Evolutionary conservation across 2,888 invertebrate species (phyloP), one percentile per base, ranked within the genome.

Genomic region (Lacanobia oleracea): DNA sequence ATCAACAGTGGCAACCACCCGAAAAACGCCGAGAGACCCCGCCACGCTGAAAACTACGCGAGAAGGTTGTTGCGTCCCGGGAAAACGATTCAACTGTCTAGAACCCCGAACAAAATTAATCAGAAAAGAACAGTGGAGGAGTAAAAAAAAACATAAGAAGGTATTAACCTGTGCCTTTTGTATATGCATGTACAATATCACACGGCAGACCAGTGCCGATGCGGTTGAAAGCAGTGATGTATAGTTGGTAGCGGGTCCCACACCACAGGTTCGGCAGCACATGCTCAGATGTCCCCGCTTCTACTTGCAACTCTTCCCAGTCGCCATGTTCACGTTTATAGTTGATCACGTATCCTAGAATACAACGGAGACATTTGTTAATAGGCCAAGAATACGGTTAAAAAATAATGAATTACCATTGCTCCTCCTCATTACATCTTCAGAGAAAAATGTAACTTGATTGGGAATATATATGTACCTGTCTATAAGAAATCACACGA

Each of bases 311-410:
- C 91, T 98, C 98, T 91, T 98, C 98, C 98, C 98, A 98, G 89
- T 98, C 98, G 0, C 98, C 98, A 87, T 98, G 98, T 87, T 98
- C 98, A 18, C 98, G 96, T 91, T 98, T 98, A 93, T 98, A 98
- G 95, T 98, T 98, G 78, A 99, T 98, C 8, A 98, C 98, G 93
- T 98, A 98, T 50, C 98, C 98, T 96, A 51, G 21, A 79, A 75
- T 12, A 27, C 45, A 12, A 5, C 23, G 2, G 1, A 54, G 10
- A 33, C 10, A 16, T 60, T 53, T 45, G 0, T 45, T 33, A 50
- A 67, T 27, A 23, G 7, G 5, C 21, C 12, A 21, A 53, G 7
- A 21, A 65, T 4, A 33, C 1, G 4, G 43, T 18, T 12, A 8
- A 5, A 9, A 21, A 51, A 27, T 23, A 3, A 27, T 18, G 16